phyloP scores from a whole-genome alignment of 2,888 invertebrate species.

The Copidosoma aretas region DNA sequence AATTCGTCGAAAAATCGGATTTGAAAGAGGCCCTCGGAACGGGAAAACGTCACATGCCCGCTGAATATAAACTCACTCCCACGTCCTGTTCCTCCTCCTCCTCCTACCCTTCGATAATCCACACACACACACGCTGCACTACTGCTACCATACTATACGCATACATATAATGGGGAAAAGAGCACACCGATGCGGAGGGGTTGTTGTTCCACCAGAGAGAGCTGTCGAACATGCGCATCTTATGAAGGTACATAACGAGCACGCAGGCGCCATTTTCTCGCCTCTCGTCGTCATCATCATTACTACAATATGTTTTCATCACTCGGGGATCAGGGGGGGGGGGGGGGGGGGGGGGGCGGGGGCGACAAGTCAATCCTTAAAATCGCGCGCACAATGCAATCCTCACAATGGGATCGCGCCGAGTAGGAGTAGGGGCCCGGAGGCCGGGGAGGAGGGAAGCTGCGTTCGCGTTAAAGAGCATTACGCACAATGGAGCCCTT shows the following conservation, averaged over 20 bases:
- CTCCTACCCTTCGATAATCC: not conserved
- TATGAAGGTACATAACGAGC: not conserved
- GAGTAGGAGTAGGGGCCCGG: too few relatives aligned
- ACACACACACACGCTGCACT: too few relatives aligned
- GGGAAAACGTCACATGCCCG: not conserved
- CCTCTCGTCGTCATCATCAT: conserved; percentile 30
- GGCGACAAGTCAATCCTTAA: too few relatives aligned
- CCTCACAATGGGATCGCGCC: not conserved
- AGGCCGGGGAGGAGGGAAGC: conserved; percentile 23
- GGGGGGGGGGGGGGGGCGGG: too few relatives aligned
- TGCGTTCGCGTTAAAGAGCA: conserved; percentile 55
- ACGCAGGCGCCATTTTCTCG: conserved; percentile 16
- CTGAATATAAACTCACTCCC: too few relatives aligned
- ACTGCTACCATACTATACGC: too few relatives aligned
- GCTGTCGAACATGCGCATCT: too few relatives aligned
- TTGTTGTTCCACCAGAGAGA: too few relatives aligned
- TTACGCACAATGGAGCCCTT: conserved; percentile 51
- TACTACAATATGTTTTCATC: conserved; percentile 52
- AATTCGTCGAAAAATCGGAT: conserved; percentile 25
- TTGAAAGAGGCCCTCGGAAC: conserved; percentile 1
- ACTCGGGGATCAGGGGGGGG: not conserved
- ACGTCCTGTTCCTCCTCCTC: conserved; percentile 9
- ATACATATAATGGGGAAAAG: too few relatives aligned
- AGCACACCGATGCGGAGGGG: too few relatives aligned
- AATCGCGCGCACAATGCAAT: conserved; percentile 15